These are phyloP conservation scores for Leptinotarsa defecta DNA, from an alignment of 1,140 invertebrate genomes.

Conservation along the genomic window DNA sequence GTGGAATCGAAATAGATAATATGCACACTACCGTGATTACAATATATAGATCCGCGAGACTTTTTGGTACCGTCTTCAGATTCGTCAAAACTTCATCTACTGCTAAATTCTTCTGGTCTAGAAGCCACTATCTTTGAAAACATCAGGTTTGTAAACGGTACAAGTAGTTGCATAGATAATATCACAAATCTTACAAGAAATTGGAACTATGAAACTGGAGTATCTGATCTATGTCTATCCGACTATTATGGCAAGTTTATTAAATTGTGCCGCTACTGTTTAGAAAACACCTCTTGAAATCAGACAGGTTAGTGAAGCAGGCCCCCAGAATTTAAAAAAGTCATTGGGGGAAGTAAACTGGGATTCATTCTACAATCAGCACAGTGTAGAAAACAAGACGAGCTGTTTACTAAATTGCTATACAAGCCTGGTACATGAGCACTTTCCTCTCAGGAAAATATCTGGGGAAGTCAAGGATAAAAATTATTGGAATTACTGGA, in stretches of 20 bases:
- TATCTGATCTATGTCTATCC: not conserved
- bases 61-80: too few relatives aligned
- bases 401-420: not conserved
- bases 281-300: not conserved
- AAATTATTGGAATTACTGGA: not conserved
- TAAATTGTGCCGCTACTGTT: not conserved
- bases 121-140: conserved; percentile 6
- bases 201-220: not conserved
- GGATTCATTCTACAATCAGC: not conserved
- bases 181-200: conserved; percentile 1
- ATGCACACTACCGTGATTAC: not conserved
- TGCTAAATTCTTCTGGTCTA: not conserved
- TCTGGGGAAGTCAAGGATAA: not conserved
- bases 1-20: not conserved
- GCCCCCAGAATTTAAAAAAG: not conserved
- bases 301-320: not conserved
- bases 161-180: not conserved
- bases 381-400: not conserved
- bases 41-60: not conserved
- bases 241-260: not conserved
- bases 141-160: not conserved
- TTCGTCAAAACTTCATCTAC: too few relatives aligned
- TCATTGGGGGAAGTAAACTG: not conserved
- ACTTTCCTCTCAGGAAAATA: not conserved
- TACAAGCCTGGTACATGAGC: not conserved